These are phyloP conservation scores for Dromas ardeola DNA, from an alignment of 2,113 vertebrate species.

Conservation along the genomic window DNA sequence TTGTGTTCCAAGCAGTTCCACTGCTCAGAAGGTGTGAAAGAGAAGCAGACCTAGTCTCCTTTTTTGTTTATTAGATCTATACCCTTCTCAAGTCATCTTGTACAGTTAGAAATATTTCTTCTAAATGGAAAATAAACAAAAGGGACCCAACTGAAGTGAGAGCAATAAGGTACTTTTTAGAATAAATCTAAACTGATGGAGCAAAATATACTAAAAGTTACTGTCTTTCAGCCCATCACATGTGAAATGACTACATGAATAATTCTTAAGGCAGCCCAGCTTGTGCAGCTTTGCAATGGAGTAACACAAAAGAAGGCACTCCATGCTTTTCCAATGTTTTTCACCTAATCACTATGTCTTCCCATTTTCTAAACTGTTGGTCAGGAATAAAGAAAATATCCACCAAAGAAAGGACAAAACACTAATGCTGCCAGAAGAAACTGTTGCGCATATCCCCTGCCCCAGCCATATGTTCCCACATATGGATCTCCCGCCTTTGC, in stretches of 20 bases:
- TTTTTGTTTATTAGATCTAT: neutral
- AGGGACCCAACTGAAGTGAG: neutral
- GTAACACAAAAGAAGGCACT: neutral
- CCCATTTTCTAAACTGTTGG: neutral
- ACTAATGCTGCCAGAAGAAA: neutral
- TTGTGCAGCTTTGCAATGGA: neutral
- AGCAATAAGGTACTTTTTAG: neutral
- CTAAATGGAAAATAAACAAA: neutral
- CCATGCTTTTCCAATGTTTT: neutral
- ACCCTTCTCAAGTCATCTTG: neutral
- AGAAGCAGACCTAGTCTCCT: neutral
- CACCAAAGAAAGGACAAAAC: neutral
- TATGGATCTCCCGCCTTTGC: fast-evolving
- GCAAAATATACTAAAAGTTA: neutral
- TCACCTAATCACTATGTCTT: neutral
- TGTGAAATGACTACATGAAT: neutral
- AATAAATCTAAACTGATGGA: neutral
- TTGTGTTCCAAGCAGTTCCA: neutral
- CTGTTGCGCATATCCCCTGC: neutral
- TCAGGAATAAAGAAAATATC: neutral
- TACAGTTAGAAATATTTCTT: neutral
- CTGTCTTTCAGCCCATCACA: neutral
- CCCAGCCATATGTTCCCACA: neutral
- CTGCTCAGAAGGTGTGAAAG: neutral
- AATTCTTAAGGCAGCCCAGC: neutral